Evolutionary conservation across 2,797 vertebrate species (phyloP), one percentile per base, ranked within the genome.

Genomic region (Myioborus miniatus): DNA sequence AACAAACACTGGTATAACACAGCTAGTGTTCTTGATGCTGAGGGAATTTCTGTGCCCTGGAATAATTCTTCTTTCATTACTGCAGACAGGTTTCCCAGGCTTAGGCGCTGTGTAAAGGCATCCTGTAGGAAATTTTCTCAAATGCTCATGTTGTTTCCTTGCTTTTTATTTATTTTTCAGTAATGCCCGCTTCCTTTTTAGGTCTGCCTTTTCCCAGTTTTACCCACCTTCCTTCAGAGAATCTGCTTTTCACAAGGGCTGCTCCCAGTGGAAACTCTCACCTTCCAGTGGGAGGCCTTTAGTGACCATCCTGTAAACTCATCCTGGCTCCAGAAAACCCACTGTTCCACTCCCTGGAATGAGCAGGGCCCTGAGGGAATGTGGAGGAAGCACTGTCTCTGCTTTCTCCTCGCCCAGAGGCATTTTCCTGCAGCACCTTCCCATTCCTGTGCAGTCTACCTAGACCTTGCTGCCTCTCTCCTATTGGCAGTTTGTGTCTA

Each of bases 11-110:
- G 17, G 69, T 89, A 41, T 91, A 93, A 93, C 93, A 75, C 76
- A 91, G 80, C 89, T 69, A 86, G 68, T 79, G 59, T 91, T 92
- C 94, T 72, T 78, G 71, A 86, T 87, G 94, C 76, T 86, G 74
- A 96, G 90, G 90, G 97, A 95, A 94, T 97, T 95, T 94, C 91
- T 94, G 37, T 94, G 72, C 87, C 94, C 71, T 70, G 87, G 90
- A 86, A 97, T 96, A 95, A 96, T 94, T 94, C 86, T 58, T 58
- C 93, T 96, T 96, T 96, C 90, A 85, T 91, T 92, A 62, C 85
- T 84, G 59, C 78, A 78, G 87, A 94, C 82, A 79, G 91, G 87
- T 95, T 94, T 96, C 91, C 80, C 77, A 91, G 97, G 85, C 94
- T 95, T 95, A 95, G 83, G 34, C 3, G 5, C 55, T 2, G 0